Conservation (phyloP, 2,113 vertebrate genomes). For the Phalacrocorax brasilianus region DNA sequence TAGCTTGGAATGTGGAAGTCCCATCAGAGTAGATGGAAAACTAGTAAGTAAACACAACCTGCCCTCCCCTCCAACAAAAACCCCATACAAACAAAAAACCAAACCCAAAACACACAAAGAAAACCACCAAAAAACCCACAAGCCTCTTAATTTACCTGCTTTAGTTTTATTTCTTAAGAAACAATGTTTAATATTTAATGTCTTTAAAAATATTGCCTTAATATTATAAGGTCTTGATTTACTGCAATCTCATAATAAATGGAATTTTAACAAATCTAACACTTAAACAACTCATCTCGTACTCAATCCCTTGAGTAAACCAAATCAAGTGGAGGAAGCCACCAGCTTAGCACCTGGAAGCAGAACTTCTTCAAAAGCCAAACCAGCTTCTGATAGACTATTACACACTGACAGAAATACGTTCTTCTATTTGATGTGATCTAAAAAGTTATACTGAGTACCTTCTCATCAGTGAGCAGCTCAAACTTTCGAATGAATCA, state of each 20-base stretch:
- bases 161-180: not conserved
- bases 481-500: not conserved
- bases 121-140: too few relatives aligned
- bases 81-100: too few relatives aligned
- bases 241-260: not conserved
- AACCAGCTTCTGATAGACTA: not conserved
- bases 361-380: not conserved
- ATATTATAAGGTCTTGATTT: not conserved
- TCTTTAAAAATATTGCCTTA: not conserved
- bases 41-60: not conserved
- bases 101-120: too few relatives aligned
- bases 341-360: not conserved
- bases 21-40: not conserved
- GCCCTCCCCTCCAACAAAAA: too few relatives aligned
- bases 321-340: not conserved
- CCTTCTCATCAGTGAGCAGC: not conserved
- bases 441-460: not conserved
- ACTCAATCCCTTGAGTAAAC: not conserved
- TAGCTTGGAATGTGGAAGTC: not conserved
- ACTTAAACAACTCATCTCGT: not conserved
- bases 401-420: not conserved
- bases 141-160: not conserved
- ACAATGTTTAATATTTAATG: not conserved
- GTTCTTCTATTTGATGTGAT: not conserved
- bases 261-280: not conserved